Conservation (phyloP, 2,797 vertebrate species). For the Amniataba percoides region DNA sequence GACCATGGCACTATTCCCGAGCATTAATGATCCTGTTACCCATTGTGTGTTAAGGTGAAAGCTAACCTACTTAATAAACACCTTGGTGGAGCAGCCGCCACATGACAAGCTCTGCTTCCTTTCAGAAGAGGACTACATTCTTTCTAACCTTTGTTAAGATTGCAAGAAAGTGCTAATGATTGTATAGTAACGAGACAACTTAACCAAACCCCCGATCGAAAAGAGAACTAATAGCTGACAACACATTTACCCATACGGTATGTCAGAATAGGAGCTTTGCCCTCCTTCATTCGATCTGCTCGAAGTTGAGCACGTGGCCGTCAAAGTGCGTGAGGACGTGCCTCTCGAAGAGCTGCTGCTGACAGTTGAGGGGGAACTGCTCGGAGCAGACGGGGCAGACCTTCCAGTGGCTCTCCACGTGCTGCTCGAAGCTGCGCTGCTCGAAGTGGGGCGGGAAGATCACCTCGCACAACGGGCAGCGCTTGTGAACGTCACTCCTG, state of each 20-base stretch:
- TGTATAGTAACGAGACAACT: slow-evolving; percentile 55
- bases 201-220: slow-evolving; percentile 37
- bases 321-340: slow-evolving; percentile 98
- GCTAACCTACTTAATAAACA: slow-evolving; percentile 32
- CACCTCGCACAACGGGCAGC: slow-evolving; percentile 95
- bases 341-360: slow-evolving; percentile 94
- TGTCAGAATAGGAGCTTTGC: background rate
- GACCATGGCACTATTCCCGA: slow-evolving; percentile 18
- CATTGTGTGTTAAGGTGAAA: slow-evolving; percentile 40
- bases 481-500: slow-evolving; percentile 92
- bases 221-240: slow-evolving; percentile 50
- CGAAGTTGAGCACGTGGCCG: slow-evolving; percentile 94
- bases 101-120: slow-evolving; percentile 31
- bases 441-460: slow-evolving; percentile 98
- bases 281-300: slow-evolving; percentile 85
- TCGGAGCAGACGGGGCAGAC: slow-evolving; percentile 96
- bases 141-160: slow-evolving; percentile 44
- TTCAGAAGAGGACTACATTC: slow-evolving; percentile 55
- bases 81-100: slow-evolving; percentile 12
- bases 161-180: slow-evolving; percentile 67
- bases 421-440: slow-evolving; percentile 96
- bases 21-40: slow-evolving; percentile 21
- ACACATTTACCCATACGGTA: slow-evolving; percentile 25
- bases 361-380: slow-evolving; percentile 96
- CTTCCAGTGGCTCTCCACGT: slow-evolving; percentile 98